Percentiles rank a stretch among this genome's conserved stretches.
Evolutionary conservation across 1,140 invertebrate genomes (phyloP).

Genomic region (Philopotamus ludificatus): DNA sequence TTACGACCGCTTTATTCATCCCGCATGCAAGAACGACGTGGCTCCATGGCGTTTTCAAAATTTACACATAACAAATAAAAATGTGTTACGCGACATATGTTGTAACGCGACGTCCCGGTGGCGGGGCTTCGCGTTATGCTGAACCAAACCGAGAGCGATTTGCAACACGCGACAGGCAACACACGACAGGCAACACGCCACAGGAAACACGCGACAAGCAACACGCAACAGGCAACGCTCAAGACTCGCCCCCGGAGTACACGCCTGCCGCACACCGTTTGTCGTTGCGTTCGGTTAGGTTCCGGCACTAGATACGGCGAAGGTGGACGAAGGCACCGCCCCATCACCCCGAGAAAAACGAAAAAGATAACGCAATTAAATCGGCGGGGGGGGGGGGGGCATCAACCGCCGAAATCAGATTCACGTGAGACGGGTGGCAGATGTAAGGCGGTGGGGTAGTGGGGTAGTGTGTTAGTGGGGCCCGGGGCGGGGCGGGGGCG

Average conservation of each 20-base stretch:
- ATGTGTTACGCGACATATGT: too few relatives aligned
- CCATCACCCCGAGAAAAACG: too few relatives aligned
- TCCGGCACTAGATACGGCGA: too few relatives aligned
- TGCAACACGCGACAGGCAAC: too few relatives aligned
- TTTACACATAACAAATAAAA: not conserved
- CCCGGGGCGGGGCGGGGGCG: not conserved
- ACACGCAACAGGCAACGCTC: too few relatives aligned
- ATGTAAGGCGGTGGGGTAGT: conserved; percentile 20
- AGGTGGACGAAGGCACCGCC: too few relatives aligned
- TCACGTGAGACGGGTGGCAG: not conserved
- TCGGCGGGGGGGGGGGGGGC: not conserved
- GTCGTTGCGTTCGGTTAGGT: too few relatives aligned
- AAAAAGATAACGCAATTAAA: not conserved
- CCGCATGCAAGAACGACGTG: not conserved
- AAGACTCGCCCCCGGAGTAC: too few relatives aligned
- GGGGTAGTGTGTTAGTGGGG: conserved; percentile 20
- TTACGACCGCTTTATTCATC: not conserved
- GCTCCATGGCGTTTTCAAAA: not conserved
- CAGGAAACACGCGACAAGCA: too few relatives aligned
- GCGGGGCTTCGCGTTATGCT: not conserved
- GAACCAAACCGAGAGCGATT: not conserved
- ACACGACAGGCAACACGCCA: too few relatives aligned
- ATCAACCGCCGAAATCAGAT: not conserved
- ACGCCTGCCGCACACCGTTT: too few relatives aligned
- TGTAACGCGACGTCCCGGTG: too few relatives aligned